Percentiles rank a stretch among this genome's conserved stretches.
phyloP scores from a whole-genome alignment of 2,113 vertebrate species.

The Mus pahari region DNA sequence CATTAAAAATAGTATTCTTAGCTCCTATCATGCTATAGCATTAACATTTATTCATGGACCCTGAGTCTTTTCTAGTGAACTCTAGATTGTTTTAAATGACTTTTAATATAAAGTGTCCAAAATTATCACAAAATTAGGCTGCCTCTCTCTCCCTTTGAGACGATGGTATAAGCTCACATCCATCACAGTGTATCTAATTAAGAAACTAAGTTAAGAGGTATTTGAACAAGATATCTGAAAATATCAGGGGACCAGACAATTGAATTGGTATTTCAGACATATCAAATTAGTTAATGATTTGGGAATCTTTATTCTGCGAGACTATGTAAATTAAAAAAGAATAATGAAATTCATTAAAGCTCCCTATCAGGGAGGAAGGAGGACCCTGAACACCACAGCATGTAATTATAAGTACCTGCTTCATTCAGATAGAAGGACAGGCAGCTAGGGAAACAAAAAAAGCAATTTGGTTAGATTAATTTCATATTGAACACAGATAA shows the following conservation, averaged over 20 bases:
- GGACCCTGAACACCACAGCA: slow-evolving; percentile 70
- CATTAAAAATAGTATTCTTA: background rate
- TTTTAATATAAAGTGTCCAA: slow-evolving; percentile 80
- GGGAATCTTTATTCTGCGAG: slow-evolving; percentile 87
- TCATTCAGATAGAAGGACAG: slow-evolving; percentile 71
- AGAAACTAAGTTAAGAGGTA: slow-evolving; percentile 89
- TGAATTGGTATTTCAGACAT: slow-evolving; percentile 87
- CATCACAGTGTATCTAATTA: slow-evolving; percentile 89
- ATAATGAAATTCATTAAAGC: slow-evolving; percentile 89
- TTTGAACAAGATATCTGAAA: slow-evolving; percentile 87
- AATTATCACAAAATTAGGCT: slow-evolving; percentile 85
- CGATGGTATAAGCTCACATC: slow-evolving; percentile 80
- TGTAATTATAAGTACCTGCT: slow-evolving; percentile 77
- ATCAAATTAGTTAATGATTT: slow-evolving; percentile 91
- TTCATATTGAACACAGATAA: slow-evolving; percentile 68
- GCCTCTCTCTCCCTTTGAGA: slow-evolving; percentile 80
- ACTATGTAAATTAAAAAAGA: slow-evolving; percentile 88
- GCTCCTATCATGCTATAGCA: background rate
- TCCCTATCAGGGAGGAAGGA: slow-evolving; percentile 72
- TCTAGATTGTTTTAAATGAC: slow-evolving; percentile 74
- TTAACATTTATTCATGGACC: background rate
- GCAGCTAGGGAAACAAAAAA: slow-evolving; percentile 37
- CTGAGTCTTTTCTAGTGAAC: slow-evolving; percentile 74
- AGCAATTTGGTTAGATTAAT: slow-evolving; percentile 57
- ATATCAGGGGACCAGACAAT: slow-evolving; percentile 83